Base-by-base conservation (phyloP, 2,888 invertebrate species). In the Polia nebulosa region DNA sequence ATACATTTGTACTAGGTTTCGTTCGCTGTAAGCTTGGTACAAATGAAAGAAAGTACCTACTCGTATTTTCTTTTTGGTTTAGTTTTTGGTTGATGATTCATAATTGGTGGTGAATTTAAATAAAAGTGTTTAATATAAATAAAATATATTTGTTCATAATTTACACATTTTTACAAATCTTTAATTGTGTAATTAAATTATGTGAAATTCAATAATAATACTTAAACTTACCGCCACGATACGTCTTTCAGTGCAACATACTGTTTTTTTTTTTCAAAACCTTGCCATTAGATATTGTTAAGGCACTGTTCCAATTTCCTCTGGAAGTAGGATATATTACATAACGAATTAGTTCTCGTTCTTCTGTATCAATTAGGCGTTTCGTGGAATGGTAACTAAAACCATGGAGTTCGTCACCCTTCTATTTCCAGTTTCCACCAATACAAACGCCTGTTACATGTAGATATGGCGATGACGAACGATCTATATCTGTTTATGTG, bases 141-240 rank as follows among this genome's bases (percentile, higher is more conserved):
- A 49, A 44, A 68, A 75, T 75, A 75, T 55, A 71, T 76, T 71
- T 51, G 29, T 51, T 53, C 32, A 67, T 72, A 63, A 39, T 55
- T 49, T 55, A 71, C 39, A 70, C 22, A 47, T 74, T 39, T 49
- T 34, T 11, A 32, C 27, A 29, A 41, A 66, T 20, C 20, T 52
- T 29, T 32, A 52, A 52, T 13, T 1, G 13, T 32, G 52, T 3
- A 55, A 45, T 32, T 32, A 45, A 15, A 67, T 39, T 75, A 29
- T 52, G 67, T 25, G 62, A 51, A 29, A n/a, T 36, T 5, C 55
- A 29, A 29, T 29, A 41, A 51, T 67, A 44, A 45, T 53, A 52
- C 36, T n/a, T 15, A 53, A 52, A 67, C 53, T 47, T 39, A 8
- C 29, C 11, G 11, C 25, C 11, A 27, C 11, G 15, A 9, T 27